Evolutionary conservation across 1,140 invertebrate genomes (phyloP).

Genomic region (Brachionus asplanchnoidis): DNA sequence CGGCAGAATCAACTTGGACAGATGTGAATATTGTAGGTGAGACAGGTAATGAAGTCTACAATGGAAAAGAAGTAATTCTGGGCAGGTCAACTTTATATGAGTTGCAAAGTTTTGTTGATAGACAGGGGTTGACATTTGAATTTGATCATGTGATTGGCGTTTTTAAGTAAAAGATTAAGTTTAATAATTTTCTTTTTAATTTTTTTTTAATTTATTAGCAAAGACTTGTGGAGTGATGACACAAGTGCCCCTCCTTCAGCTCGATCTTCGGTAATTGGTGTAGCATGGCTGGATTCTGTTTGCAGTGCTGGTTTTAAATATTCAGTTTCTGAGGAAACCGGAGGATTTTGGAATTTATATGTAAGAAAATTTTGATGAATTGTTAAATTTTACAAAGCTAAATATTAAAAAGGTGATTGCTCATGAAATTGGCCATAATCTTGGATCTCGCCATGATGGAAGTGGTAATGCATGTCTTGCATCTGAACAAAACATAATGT

Average conservation of each 20-base stretch:
- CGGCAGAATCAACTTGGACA: not conserved
- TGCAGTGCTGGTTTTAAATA: not conserved
- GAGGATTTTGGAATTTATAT: conserved; percentile 21
- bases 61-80: conserved; percentile 28
- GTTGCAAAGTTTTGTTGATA: not conserved
- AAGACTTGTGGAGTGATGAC: not conserved
- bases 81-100: not conserved
- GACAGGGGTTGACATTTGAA: not conserved
- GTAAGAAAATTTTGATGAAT: not conserved
- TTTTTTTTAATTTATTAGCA: not conserved
- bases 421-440: conserved; percentile 13
- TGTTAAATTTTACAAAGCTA: not conserved
- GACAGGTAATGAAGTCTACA: not conserved
- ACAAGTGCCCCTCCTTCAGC: not conserved
- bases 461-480: not conserved
- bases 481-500: not conserved
- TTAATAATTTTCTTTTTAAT: not conserved
- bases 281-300: not conserved
- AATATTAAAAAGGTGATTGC: not conserved
- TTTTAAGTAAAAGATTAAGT: not conserved
- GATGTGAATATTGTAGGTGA: not conserved
- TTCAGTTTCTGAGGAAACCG: conserved; percentile 10
- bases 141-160: conserved; percentile 17
- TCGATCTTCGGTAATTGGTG: not conserved
- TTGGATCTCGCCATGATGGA: not conserved